A percentile compares a stretch with the other conserved stretches of the same genome.
Evolutionary conservation across 2,113 vertebrate genomes (phyloP).

Genomic region (Aix galericulata): DNA sequence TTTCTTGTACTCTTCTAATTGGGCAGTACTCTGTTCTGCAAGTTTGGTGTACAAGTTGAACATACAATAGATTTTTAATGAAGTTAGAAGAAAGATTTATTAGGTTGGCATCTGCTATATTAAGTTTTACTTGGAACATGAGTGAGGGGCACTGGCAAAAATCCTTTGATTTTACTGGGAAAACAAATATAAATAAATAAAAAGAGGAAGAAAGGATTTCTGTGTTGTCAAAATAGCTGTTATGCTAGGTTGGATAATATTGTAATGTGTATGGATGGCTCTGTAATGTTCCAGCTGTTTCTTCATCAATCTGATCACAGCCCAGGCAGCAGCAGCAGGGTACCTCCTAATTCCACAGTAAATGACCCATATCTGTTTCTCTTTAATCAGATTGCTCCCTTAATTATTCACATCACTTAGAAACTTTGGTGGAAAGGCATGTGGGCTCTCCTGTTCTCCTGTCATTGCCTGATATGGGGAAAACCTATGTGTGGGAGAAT

Average conservation of each 20-base stretch:
- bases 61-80: not conserved
- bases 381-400: not conserved
- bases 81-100: not conserved
- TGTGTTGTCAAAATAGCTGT: not conserved
- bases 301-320: conserved; percentile 15
- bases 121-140: not conserved
- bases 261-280: not conserved
- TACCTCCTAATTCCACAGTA: not conserved
- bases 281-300: not conserved
- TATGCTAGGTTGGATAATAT: not conserved
- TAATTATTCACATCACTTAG: not conserved
- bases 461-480: not conserved
- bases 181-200: accelerated
- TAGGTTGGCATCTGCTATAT: not conserved
- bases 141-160: not conserved
- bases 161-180: not conserved
- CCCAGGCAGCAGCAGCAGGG: not conserved
- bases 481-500: not conserved
- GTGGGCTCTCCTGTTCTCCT: not conserved
- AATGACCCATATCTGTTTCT: not conserved
- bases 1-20: not conserved
- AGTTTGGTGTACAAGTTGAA: not conserved
- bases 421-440: not conserved
- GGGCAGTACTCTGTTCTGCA: not conserved
- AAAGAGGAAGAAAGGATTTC: not conserved